Evolutionary conservation across 2,113 vertebrate species (phyloP), one percentile per base, ranked within the genome.

Genomic region (Xiphophorus hellerii): DNA sequence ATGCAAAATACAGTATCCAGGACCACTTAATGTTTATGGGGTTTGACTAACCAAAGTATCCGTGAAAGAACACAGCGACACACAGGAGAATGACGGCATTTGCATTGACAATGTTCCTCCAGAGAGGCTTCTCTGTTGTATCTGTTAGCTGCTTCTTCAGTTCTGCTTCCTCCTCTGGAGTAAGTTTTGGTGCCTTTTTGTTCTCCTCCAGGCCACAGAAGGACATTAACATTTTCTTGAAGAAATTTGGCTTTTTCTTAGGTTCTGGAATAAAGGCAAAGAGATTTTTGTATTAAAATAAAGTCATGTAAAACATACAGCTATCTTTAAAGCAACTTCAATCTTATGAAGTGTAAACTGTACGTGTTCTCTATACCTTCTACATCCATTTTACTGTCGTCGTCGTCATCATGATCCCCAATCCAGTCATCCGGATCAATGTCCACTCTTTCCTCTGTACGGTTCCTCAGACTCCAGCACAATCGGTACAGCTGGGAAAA

Each of bases 171-270:
- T 99, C 96, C 67, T 99, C 96, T 69, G 94, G 86, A 22, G 91
- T 96, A 84, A 99, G 83, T 71, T 94, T 92, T 3, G 94, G 94
- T 3, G 51, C 93, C 1, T 90, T 93, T 22, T 37, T 37, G 35
- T 91, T 71, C 68, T 95, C 78, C 0, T 98, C 96, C 69, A 99
- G 91, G 22, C 98, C 98, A 37, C 98, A 99, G 92, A 99, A 99
- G 88, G 95, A 90, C 90, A 96, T 93, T 84, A 94, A 89, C 0
- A 86, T 85, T 74, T 90, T 95, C 90, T 78, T 96, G n/a, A 81
- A 94, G 44, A 89, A 94, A 27, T 93, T 90, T 0, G 77, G 88
- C 0, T 95, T 83, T 73, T 94, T 61, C 12, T 75, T 27, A 0
- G 74, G 83, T 73, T 89, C 93, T 87, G 94, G 20, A 58, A 22